Percentiles rank a stretch among this genome's conserved stretches.
These are phyloP conservation scores for Drosophila leonis DNA, from an alignment of 2,888 invertebrate species.

Conservation along the genomic window DNA sequence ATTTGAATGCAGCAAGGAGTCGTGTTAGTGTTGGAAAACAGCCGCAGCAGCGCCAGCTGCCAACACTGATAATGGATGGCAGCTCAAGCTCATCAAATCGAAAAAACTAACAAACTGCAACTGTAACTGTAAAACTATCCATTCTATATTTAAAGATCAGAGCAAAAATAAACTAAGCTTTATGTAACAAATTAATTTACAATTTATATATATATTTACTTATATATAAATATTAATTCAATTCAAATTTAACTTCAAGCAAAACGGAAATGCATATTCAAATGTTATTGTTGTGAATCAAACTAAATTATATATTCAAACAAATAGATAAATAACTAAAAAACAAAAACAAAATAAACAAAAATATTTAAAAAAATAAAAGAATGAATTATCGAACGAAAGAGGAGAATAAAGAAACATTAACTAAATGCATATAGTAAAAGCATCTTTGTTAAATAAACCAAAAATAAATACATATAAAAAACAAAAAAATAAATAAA, in stretches of 20 bases:
- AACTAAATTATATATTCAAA: conserved; percentile 66
- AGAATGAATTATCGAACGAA: conserved; percentile 4
- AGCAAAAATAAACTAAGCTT: conserved; percentile 59
- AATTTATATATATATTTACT: conserved; percentile 42
- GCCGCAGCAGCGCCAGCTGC: conserved; percentile 8
- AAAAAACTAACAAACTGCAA: conserved; percentile 1
- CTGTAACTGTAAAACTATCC: conserved; percentile 50
- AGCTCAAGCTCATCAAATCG: conserved; percentile 18
- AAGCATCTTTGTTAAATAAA: conserved; percentile 70
- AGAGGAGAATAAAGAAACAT: conserved; percentile 16
- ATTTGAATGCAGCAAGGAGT: conserved; percentile 4
- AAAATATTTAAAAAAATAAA: conserved; percentile 21
- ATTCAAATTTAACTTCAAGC: conserved; percentile 55
- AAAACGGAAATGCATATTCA: conserved; percentile 70
- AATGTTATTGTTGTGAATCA: conserved; percentile 83
- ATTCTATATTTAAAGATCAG: conserved; percentile 30
- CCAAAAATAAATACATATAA: conserved; percentile 33
- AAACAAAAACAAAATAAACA: conserved; percentile 12
- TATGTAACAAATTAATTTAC: conserved; percentile 56
- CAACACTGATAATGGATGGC: conserved; percentile 23
- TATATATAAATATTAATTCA: conserved; percentile 41
- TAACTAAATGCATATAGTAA: conserved; percentile 46
- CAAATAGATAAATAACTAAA: conserved; percentile 22
- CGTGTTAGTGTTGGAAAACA: conserved; percentile 11
- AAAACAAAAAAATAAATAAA: conserved; percentile 13